Evolutionary conservation across 2,113 vertebrate species (phyloP).

Genomic region (Mus musculus): GRCm39 chr13:104917501-104918000

Average conservation of each 20-base stretch:
- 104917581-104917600: slow-evolving; percentile 43
- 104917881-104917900: slow-evolving; percentile 85
- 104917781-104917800: background rate
- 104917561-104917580: slow-evolving; percentile 51
- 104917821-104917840: slow-evolving; percentile 80
- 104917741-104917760: slow-evolving; percentile 8
- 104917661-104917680: background rate
- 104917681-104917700: slow-evolving; percentile 6
- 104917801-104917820: background rate
- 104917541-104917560: slow-evolving; percentile 35
- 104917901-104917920: slow-evolving; percentile 84
- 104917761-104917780: slow-evolving; percentile 34
- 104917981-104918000: slow-evolving; percentile 89
- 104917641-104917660: background rate
- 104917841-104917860: slow-evolving; percentile 75
- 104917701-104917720: slow-evolving; percentile 37
- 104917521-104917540: background rate
- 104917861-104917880: slow-evolving; percentile 83
- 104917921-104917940: slow-evolving; percentile 83
- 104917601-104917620: slow-evolving; percentile 46
- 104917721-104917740: slow-evolving; percentile 6
- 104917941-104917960: slow-evolving; percentile 87
- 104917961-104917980: slow-evolving; percentile 89
- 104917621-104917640: slow-evolving; percentile 11
- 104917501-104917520: background rate